Evolutionary conservation across 1,140 invertebrate genomes (phyloP).

Genomic region (Cardiocondyla obscurior): DNA sequence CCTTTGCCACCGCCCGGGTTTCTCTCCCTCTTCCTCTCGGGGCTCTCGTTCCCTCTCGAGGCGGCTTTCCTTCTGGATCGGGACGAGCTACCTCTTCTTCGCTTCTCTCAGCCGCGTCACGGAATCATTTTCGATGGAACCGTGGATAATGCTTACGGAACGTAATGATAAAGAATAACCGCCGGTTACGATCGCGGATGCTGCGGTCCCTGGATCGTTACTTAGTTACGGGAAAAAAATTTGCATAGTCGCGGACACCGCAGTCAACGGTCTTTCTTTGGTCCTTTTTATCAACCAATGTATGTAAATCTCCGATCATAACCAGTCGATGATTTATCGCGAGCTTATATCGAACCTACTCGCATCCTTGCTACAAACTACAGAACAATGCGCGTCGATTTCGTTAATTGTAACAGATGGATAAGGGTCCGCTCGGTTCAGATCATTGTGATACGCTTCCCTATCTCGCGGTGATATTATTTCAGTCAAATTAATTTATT

Average conservation of each 20-base stretch:
- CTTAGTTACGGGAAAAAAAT: slow-evolving; percentile 26
- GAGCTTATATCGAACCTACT: background rate
- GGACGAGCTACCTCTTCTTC: slow-evolving; percentile 60
- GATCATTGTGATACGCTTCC: background rate
- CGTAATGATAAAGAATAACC: slow-evolving; percentile 67
- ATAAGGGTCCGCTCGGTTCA: background rate
- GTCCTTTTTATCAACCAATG: too few species aligned
- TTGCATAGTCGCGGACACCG: background rate
- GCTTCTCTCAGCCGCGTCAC: slow-evolving; percentile 63
- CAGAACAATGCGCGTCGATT: background rate
- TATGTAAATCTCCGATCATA: too few species aligned
- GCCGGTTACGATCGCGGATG: background rate
- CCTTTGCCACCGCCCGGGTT: background rate
- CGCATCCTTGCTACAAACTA: background rate
- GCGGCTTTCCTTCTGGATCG: slow-evolving; percentile 37
- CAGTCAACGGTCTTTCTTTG: slow-evolving; percentile 54
- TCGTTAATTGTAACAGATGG: background rate
- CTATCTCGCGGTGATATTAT: background rate
- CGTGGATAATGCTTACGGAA: slow-evolving; percentile 68
- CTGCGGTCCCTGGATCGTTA: background rate
- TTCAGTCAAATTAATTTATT: background rate
- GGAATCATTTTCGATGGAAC: slow-evolving; percentile 72
- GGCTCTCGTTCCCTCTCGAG: background rate
- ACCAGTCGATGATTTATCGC: slow-evolving; percentile 4
- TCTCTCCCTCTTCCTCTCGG: background rate